Conservation (phyloP, 2,888 invertebrate species). For the Metopia argyrocephala region DNA sequence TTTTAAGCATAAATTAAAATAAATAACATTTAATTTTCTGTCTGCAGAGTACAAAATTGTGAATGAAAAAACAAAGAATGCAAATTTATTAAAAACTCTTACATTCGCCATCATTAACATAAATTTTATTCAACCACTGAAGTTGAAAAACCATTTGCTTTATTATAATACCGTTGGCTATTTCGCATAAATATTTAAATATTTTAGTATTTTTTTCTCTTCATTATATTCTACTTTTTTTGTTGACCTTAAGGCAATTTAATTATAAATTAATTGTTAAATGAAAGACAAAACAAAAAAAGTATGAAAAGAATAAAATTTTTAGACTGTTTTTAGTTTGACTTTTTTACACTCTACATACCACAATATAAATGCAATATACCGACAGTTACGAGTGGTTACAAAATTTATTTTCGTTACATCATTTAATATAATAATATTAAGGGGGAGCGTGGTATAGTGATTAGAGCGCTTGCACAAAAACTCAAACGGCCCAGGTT, state of each 20-base stretch:
- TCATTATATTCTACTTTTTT: background rate
- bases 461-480: too few relatives aligned
- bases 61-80: slow-evolving; percentile 16
- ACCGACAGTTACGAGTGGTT: too few relatives aligned
- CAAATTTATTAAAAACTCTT: slow-evolving; percentile 29
- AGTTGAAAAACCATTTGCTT: slow-evolving; percentile 24
- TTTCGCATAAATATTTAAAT: background rate
- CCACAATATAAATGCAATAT: too few relatives aligned
- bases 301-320: background rate
- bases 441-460: too few relatives aligned
- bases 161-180: background rate
- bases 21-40: too few relatives aligned
- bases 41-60: background rate
- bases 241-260: slow-evolving; percentile 33
- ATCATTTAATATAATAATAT: too few relatives aligned
- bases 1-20: too few relatives aligned
- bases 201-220: too few relatives aligned
- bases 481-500: too few relatives aligned
- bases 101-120: slow-evolving; percentile 42
- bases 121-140: slow-evolving; percentile 30
- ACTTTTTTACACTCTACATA: too few relatives aligned
- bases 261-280: slow-evolving; percentile 17
- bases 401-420: too few relatives aligned
- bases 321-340: background rate
- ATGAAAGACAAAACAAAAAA: background rate